These are phyloP conservation scores for Botia almorhae DNA, from an alignment of 2,797 vertebrate genomes.

Conservation along the genomic window DNA sequence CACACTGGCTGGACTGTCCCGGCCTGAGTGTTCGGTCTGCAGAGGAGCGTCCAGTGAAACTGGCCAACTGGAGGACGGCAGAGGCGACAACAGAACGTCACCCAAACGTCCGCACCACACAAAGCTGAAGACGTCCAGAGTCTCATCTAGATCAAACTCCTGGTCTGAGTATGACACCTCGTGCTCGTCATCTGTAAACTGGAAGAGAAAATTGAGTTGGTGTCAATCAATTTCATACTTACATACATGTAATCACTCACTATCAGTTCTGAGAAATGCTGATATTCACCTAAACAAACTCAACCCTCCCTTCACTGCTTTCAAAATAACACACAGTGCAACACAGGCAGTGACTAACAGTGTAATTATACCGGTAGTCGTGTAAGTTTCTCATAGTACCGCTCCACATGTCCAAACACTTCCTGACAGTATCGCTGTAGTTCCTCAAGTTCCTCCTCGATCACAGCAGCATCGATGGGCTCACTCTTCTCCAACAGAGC, in stretches of 20 bases:
- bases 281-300: background rate
- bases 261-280: too few species aligned
- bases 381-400: constrained; percentile 95
- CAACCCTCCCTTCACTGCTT: background rate
- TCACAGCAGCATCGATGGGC: constrained; percentile 90
- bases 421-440: constrained; percentile 92
- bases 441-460: constrained; percentile 95
- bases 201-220: constrained; percentile 33
- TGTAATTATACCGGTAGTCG: constrained; percentile 82
- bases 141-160: constrained; percentile 91
- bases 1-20: constrained; percentile 93
- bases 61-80: constrained; percentile 90
- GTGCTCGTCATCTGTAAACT: constrained; percentile 92
- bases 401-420: constrained; percentile 93
- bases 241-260: too few species aligned
- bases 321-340: too few species aligned
- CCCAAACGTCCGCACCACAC: constrained; percentile 85
- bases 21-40: constrained; percentile 88
- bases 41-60: constrained; percentile 87
- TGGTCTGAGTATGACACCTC: constrained; percentile 86
- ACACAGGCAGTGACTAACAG: too few species aligned
- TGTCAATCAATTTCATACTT: too few species aligned
- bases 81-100: constrained; percentile 85
- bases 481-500: constrained; percentile 95
- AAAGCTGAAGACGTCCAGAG: constrained; percentile 85